These are phyloP conservation scores for Cherax quadricarinatus DNA, from an alignment of 1,140 invertebrate species.

Conservation along the genomic window DNA sequence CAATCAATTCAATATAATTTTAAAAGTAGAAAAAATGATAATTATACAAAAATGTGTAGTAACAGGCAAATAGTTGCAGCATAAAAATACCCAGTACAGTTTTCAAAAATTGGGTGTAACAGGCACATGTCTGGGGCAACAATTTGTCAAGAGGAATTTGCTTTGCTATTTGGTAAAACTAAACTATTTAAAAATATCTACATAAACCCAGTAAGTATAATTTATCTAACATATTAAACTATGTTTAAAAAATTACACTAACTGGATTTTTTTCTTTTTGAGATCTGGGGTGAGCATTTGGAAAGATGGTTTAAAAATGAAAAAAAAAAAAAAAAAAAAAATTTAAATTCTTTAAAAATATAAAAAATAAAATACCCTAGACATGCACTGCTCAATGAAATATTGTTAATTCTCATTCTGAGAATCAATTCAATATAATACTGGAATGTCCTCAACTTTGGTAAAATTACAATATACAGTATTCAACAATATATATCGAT, in stretches of 20 bases:
- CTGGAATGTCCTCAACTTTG: slow-evolving; percentile 53
- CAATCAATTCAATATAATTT: neutral
- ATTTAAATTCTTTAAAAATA: neutral
- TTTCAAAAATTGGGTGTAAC: neutral
- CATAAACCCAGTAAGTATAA: neutral
- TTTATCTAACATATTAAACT: neutral
- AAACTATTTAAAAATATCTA: slow-evolving; percentile 4
- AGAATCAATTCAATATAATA: slow-evolving; percentile 35
- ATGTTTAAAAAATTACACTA: neutral
- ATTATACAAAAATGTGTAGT: neutral
- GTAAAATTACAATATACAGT: slow-evolving; percentile 23
- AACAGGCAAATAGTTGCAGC: neutral
- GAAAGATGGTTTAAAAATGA: neutral
- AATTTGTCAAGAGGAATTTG: neutral
- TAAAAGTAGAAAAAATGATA: neutral
- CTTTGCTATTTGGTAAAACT: neutral
- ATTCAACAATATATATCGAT: slow-evolving; percentile 5
- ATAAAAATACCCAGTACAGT: neutral
- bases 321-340: neutral
- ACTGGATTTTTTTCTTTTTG: neutral
- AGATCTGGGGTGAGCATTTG: neutral
- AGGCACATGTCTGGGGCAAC: neutral
- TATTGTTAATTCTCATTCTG: neutral
- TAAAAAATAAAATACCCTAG: slow-evolving; percentile 10
- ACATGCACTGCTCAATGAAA: neutral